Evolutionary conservation across 2,113 vertebrate species (phyloP).

Genomic region (Neofelis nebulosa): DNA sequence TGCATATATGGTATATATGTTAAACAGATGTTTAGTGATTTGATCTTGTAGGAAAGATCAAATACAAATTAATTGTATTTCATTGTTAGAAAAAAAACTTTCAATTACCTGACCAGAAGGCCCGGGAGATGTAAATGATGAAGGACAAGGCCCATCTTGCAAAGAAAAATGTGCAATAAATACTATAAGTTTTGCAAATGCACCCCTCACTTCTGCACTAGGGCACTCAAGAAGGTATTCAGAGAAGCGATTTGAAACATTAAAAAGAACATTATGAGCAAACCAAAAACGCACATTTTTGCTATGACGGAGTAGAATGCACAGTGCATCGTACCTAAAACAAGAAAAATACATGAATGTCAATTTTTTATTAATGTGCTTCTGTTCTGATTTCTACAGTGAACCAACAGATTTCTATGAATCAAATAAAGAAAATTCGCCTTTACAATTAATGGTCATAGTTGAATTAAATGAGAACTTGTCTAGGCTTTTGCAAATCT

Average conservation of each 20-base stretch:
- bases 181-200: conserved; percentile 98
- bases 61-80: background rate
- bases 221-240: conserved; percentile 98
- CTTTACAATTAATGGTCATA: background rate
- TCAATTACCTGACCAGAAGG: conserved; percentile 93
- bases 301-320: conserved; percentile 97
- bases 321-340: conserved; percentile 96
- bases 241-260: conserved; percentile 96
- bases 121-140: conserved; percentile 94
- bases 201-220: conserved; percentile 97
- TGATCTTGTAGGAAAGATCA: background rate
- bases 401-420: background rate
- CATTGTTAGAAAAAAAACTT: background rate
- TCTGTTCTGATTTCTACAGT: background rate
- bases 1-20: background rate
- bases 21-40: background rate
- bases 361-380: background rate
- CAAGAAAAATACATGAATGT: background rate
- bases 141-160: conserved; percentile 98
- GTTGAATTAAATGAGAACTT: background rate
- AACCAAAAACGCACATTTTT: conserved; percentile 99
- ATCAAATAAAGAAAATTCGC: background rate
- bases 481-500: background rate
- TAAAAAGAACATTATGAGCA: conserved; percentile 98
- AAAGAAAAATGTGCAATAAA: conserved; percentile 99